phyloP scores from a whole-genome alignment of 2,888 invertebrate genomes.

The Rhaphigaster nebulosa region DNA sequence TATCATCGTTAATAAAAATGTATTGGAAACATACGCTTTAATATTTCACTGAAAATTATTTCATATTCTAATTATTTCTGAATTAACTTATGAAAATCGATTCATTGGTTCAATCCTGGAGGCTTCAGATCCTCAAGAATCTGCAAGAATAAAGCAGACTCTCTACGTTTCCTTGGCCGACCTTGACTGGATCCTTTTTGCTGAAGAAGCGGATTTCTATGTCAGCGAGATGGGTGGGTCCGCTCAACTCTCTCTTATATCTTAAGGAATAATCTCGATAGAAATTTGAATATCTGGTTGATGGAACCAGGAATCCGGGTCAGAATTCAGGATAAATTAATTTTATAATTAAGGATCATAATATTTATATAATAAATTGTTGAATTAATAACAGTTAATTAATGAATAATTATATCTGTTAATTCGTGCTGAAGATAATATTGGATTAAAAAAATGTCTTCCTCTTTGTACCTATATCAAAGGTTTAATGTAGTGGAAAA shows the following conservation, averaged over 20 bases:
- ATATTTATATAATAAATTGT: background rate
- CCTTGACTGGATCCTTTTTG: conserved; percentile 1
- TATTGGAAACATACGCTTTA: no score
- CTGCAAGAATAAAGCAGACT: background rate
- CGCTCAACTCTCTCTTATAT: background rate
- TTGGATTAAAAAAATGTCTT: background rate
- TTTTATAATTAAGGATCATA: background rate
- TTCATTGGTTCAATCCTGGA: background rate
- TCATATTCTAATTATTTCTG: no score
- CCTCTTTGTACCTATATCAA: no score
- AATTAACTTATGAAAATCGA: background rate
- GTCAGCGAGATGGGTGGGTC: conserved; percentile 2
- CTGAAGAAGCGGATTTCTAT: conserved; percentile 25
- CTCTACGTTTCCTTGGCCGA: background rate
- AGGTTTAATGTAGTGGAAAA: no score
- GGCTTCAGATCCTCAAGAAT: background rate
- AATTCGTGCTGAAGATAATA: background rate
- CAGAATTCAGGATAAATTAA: background rate
- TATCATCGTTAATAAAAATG: no score
- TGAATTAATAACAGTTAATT: background rate
- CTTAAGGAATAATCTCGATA: background rate
- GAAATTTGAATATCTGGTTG: conserved; percentile 6
- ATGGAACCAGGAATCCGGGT: background rate
- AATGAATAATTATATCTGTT: background rate
- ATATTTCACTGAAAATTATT: background rate